These are phyloP conservation scores for Lycaon pictus DNA, from an alignment of 2,113 vertebrate genomes.

Conservation along the genomic window DNA sequence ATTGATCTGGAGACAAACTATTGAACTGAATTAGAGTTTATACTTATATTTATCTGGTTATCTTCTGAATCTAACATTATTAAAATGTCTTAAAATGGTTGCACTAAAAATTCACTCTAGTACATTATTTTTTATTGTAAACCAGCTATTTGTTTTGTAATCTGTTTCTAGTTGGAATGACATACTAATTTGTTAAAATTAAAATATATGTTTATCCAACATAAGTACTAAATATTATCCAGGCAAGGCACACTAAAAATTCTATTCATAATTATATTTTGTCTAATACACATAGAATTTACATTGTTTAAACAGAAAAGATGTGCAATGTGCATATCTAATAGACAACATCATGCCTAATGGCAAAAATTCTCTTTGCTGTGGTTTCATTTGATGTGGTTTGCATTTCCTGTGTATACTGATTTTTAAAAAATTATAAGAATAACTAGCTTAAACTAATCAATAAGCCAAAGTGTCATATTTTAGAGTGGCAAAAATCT, in stretches of 20 bases:
- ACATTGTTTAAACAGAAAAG: constrained; percentile 18
- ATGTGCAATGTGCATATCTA: not conserved
- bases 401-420: not conserved
- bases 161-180: not conserved
- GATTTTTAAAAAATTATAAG: not conserved
- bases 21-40: not conserved
- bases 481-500: not conserved
- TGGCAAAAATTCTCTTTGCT: not conserved
- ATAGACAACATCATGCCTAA: not conserved
- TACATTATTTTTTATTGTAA: constrained; percentile 5
- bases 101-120: not conserved
- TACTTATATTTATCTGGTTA: not conserved
- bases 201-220: not conserved
- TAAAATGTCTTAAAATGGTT: not conserved
- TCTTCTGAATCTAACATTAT: constrained; percentile 48
- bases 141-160: not conserved
- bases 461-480: not conserved
- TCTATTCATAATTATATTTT: constrained; percentile 32
- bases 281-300: not conserved
- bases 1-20: not conserved
- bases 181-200: not conserved
- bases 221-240: not conserved
- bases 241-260: not conserved
- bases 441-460: not conserved
- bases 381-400: not conserved